Percentiles rank a stretch among this genome's conserved stretches.
phyloP scores from a whole-genome alignment of 2,113 vertebrate genomes.

The Xyrauchen texanus region DNA sequence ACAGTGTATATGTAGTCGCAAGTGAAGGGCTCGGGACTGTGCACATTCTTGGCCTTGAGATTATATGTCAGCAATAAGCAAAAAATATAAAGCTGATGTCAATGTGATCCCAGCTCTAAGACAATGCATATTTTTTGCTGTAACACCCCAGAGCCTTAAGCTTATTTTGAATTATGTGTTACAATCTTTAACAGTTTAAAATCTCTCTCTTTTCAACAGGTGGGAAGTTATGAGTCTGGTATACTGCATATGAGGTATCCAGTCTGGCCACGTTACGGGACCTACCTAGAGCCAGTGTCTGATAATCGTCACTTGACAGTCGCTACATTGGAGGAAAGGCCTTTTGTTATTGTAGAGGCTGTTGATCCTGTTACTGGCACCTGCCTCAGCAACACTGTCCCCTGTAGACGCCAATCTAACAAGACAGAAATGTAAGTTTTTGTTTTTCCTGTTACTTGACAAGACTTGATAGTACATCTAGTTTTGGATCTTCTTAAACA shows the following conservation, averaged over 20 bases:
- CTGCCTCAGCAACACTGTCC: slow-evolving; percentile 95
- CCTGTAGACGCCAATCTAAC: slow-evolving; percentile 93
- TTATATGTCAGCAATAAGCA: no score
- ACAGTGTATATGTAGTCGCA: no score
- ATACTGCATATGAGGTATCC: slow-evolving; percentile 95
- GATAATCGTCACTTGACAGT: slow-evolving; percentile 93
- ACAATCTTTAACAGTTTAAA: background rate
- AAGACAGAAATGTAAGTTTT: slow-evolving; percentile 83
- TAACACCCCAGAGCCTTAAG: no score
- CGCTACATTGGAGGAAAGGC: slow-evolving; percentile 94
- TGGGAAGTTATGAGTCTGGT: slow-evolving; percentile 88
- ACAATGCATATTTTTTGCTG: no score
- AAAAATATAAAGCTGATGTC: no score
- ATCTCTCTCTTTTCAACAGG: slow-evolving; percentile 69
- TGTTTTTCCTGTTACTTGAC: no score
- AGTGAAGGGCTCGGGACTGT: no score
- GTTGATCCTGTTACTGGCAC: slow-evolving; percentile 87
- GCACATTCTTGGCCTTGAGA: no score
- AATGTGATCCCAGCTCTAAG: no score
- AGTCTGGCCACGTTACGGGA: slow-evolving; percentile 93
- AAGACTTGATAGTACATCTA: no score
- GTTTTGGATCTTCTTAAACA: no score
- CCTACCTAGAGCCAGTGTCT: slow-evolving; percentile 85
- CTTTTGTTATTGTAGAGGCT: slow-evolving; percentile 95
- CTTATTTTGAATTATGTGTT: no score